A percentile compares a stretch with the other conserved stretches of the same genome.
Evolutionary conservation across 2,797 vertebrate species (phyloP).

Genomic region (Simalia tracyae): DNA sequence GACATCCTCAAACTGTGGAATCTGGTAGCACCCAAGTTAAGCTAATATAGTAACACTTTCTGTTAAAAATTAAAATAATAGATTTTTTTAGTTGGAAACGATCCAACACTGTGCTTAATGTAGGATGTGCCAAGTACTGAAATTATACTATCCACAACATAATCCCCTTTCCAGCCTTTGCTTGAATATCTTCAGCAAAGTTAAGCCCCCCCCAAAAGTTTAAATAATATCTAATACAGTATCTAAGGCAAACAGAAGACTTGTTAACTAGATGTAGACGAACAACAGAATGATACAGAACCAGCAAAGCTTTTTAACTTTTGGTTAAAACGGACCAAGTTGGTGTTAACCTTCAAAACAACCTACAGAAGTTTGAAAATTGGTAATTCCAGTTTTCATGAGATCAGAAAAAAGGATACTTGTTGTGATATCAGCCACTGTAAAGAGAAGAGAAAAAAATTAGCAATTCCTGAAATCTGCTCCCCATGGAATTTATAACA

Average conservation of each 20-base stretch:
- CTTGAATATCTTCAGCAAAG: not conserved
- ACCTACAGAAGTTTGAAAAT: not conserved
- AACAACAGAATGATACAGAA: not conserved
- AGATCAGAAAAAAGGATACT: constrained; percentile 75
- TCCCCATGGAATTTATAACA: not conserved
- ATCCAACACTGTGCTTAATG: not conserved
- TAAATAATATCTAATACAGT: not conserved
- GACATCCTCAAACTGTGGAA: constrained; percentile 97
- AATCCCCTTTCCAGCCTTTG: not conserved
- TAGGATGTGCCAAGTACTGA: not conserved
- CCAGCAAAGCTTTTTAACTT: not conserved
- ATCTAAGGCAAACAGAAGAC: not conserved
- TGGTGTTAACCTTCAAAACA: rapidly evolving
- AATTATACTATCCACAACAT: too few species aligned
- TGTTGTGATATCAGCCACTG: constrained; percentile 84
- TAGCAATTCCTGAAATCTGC: not conserved
- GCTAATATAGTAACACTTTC: constrained; percentile 25
- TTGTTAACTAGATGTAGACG: not conserved
- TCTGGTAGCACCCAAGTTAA: constrained; percentile 76
- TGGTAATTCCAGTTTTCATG: rapidly evolving
- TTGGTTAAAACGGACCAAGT: rapidly evolving
- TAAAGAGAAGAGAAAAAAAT: constrained; percentile 61
- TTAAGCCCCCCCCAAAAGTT: not conserved
- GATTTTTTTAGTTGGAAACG: too few species aligned
- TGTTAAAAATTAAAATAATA: not conserved